Evolutionary conservation across 1,140 invertebrate species (phyloP).

Genomic region (Hycleus phaleratus): DNA sequence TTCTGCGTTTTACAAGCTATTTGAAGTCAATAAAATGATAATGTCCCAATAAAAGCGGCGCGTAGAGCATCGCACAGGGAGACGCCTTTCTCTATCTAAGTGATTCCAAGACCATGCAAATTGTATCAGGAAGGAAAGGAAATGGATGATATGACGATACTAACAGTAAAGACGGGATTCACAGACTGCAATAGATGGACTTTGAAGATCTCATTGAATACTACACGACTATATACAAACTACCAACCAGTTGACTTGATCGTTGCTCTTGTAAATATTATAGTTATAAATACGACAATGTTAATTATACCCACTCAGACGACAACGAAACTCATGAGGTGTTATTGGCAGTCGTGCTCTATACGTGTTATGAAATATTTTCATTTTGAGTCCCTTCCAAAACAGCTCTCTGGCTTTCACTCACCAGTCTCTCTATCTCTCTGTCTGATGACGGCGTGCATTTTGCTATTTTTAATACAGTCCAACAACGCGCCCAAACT

Average conservation of each 20-base stretch:
- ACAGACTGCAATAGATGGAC: not conserved
- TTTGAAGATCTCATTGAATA: constrained; percentile 10
- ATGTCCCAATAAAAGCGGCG: constrained; percentile 43
- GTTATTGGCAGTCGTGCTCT: constrained; percentile 30
- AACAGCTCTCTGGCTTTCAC: constrained; percentile 27
- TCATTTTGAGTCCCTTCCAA: constrained; percentile 32
- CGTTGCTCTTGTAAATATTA: constrained; percentile 28
- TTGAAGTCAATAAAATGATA: constrained; percentile 46
- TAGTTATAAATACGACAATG: constrained; percentile 31
- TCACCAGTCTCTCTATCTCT: constrained; percentile 11
- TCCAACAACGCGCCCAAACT: too few species aligned
- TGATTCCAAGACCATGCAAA: constrained; percentile 42
- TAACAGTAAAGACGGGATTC: not conserved
- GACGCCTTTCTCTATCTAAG: constrained; percentile 29
- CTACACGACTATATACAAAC: constrained; percentile 3
- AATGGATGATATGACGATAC: constrained; percentile 12
- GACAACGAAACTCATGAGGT: constrained; percentile 31
- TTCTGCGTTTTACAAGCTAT: constrained; percentile 44
- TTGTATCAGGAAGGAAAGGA: constrained; percentile 39
- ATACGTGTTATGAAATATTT: constrained; percentile 27
- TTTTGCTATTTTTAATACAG: constrained; percentile 10
- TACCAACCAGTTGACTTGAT: constrained; percentile 17
- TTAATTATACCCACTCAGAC: constrained; percentile 36
- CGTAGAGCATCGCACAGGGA: constrained; percentile 28
- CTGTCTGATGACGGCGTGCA: constrained; percentile 8